Evolutionary conservation across 1,140 invertebrate species (phyloP).

Genomic region (Mizuhopecten yessoensis): DNA sequence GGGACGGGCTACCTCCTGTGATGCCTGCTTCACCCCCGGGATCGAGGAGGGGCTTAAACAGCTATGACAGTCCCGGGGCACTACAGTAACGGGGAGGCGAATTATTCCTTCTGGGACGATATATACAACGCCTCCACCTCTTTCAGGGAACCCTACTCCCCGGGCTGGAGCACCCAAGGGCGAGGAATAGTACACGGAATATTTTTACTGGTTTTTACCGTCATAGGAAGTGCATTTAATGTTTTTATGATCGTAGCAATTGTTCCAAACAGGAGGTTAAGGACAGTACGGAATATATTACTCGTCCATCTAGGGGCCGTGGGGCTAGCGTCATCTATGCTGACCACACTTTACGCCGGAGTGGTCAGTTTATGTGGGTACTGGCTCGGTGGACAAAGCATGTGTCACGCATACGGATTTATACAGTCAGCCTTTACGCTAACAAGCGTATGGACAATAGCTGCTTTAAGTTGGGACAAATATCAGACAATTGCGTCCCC

Average conservation of each 20-base stretch:
- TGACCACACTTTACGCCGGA: constrained; percentile 68
- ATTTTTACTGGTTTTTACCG: constrained; percentile 70
- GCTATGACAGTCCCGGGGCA: constrained; percentile 9
- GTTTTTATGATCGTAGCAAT: constrained; percentile 78
- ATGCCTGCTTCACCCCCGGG: constrained; percentile 7
- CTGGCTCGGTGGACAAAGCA: constrained; percentile 69
- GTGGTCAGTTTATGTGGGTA: constrained; percentile 69
- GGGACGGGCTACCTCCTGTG: not conserved
- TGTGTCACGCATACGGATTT: constrained; percentile 73
- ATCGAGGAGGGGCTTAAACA: not conserved
- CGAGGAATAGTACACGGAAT: constrained; percentile 71
- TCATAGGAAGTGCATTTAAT: constrained; percentile 74
- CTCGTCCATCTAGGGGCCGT: constrained; percentile 76
- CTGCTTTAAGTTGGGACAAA: constrained; percentile 80
- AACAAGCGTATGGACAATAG: constrained; percentile 76
- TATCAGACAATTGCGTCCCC: constrained; percentile 79
- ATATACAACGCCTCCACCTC: constrained; percentile 44
- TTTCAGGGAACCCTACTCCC: not conserved
- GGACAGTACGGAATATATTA: constrained; percentile 77
- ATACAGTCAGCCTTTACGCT: constrained; percentile 67
- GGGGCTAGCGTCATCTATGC: constrained; percentile 69
- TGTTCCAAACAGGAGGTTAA: constrained; percentile 75
- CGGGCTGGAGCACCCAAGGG: constrained; percentile 45
- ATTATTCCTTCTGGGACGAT: constrained; percentile 51
- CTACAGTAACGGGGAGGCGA: constrained; percentile 9